These are phyloP conservation scores for Candidula unifasciata DNA, from an alignment of 2,888 invertebrate species.

Conservation along the genomic window DNA sequence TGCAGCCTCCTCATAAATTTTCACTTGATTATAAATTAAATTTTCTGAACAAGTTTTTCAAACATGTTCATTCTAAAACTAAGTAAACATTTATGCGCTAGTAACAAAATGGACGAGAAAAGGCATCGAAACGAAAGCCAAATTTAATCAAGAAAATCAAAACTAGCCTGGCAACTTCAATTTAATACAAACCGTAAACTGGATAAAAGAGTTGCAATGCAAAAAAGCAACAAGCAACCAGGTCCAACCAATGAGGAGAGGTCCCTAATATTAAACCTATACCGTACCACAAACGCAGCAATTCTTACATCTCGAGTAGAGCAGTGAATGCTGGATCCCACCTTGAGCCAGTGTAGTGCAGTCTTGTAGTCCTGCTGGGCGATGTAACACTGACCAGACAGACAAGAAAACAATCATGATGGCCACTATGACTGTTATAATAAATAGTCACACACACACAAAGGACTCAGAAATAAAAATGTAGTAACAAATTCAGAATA, in stretches of 20 bases:
- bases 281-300: constrained; percentile 44
- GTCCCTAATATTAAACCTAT: background rate
- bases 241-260: background rate
- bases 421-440: background rate
- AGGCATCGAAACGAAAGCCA: background rate
- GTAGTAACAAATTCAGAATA: too few relatives aligned
- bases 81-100: too few relatives aligned
- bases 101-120: too few relatives aligned
- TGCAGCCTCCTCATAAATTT: too few relatives aligned
- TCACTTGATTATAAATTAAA: too few relatives aligned
- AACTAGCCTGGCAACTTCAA: constrained; percentile 1
- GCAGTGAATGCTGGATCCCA: constrained; percentile 51
- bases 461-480: too few relatives aligned
- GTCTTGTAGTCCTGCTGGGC: constrained; percentile 66
- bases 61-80: too few relatives aligned
- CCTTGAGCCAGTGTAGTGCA: constrained; percentile 70
- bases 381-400: constrained; percentile 67
- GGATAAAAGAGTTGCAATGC: background rate
- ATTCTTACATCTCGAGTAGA: constrained; percentile 49
- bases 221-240: constrained; percentile 9
- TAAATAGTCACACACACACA: too few relatives aligned
- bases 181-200: constrained; percentile 37
- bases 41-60: too few relatives aligned
- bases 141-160: background rate
- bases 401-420: background rate